A percentile compares a stretch with the other conserved stretches of the same genome.
Conservation (phyloP, 2,113 vertebrate species). For the Lipotes vexillifer region DNA sequence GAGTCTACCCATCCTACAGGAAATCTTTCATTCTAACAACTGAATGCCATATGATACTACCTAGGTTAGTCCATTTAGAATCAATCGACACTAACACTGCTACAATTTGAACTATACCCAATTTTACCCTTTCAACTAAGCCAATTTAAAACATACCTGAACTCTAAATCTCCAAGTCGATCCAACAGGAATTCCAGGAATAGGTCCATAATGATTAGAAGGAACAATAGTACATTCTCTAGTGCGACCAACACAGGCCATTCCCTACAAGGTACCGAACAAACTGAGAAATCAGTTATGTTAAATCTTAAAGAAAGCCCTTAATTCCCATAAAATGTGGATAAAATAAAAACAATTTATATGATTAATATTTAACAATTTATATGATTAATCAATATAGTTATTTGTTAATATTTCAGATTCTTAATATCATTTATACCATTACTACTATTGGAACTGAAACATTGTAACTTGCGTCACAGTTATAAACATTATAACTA, state of each 20-base stretch:
- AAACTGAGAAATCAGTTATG: conserved; percentile 14
- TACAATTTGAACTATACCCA: neutral
- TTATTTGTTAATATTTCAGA: neutral
- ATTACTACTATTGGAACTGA: neutral
- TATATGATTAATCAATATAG: neutral
- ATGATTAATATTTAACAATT: neutral
- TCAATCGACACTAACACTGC: neutral
- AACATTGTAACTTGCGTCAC: neutral
- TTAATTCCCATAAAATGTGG: neutral
- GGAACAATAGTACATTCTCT: conserved; percentile 99
- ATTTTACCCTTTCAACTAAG: conserved; percentile 42
- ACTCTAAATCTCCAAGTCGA: conserved; percentile 98
- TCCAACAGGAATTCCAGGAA: conserved; percentile 96
- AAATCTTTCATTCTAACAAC: neutral
- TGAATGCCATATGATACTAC: neutral
- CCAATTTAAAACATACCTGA: conserved; percentile 84
- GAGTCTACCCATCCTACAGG: neutral
- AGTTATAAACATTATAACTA: neutral
- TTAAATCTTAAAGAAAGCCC: neutral
- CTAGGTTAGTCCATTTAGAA: neutral
- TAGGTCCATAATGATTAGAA: conserved; percentile 97
- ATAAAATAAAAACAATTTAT: conserved; percentile 11
- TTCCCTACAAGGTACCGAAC: conserved; percentile 87
- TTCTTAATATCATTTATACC: neutral
- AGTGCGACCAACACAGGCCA: conserved; percentile 98